Evolutionary conservation across 2,113 vertebrate genomes (phyloP).

Genomic region (Suricata suricatta): DNA sequence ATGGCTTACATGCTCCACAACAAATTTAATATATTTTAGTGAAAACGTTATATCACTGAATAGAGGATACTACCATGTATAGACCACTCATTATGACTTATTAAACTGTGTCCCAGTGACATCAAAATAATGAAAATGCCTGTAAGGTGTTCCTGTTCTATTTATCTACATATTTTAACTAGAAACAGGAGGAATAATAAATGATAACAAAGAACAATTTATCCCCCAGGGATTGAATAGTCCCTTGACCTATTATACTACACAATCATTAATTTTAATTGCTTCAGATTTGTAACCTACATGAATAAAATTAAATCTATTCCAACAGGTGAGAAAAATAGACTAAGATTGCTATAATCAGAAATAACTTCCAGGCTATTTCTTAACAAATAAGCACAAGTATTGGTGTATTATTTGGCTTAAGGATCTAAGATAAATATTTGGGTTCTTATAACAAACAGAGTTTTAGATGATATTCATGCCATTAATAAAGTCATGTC

Average conservation of each 20-base stretch:
- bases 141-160: conserved; percentile 49
- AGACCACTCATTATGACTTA: conserved; percentile 39
- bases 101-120: conserved; percentile 50
- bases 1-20: background rate
- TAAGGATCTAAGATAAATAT: conserved; percentile 33
- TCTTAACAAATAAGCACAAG: conserved; percentile 47
- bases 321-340: background rate
- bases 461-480: background rate
- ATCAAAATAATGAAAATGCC: conserved; percentile 68
- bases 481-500: background rate
- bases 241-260: conserved; percentile 57
- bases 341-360: background rate
- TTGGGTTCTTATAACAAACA: background rate
- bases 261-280: conserved; percentile 71
- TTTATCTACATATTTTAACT: conserved; percentile 78
- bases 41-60: background rate
- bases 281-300: conserved; percentile 57
- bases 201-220: conserved; percentile 62
- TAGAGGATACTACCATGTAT: background rate
- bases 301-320: conserved; percentile 61
- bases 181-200: conserved; percentile 58
- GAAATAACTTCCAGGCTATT: conserved; percentile 1
- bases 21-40: background rate
- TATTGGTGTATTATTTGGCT: background rate
- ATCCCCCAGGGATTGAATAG: conserved; percentile 20